Base-by-base conservation (phyloP, 2,888 invertebrate species). In the Caenorhabditis drosophilae region DNA sequence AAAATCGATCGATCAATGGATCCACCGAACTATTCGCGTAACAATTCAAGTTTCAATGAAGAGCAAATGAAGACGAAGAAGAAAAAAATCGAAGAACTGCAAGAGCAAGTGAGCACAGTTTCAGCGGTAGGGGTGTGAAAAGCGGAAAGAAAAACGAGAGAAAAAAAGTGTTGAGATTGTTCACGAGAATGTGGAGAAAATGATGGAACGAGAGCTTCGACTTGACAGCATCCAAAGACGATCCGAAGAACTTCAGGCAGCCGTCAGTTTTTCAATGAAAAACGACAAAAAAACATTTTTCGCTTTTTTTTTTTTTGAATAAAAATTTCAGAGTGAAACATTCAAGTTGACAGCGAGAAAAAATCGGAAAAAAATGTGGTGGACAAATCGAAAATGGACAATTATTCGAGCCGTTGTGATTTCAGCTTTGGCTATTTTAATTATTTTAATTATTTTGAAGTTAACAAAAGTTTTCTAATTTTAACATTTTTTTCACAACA, bases 331-430 rank as follows among this genome's bases (percentile, higher is more conserved):
- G 44, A 16, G 16, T 1, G 23, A 22, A 15, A 15, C 26, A 27
- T 45, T 45, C 18, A 22, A 45, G 27, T 15, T 45, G 16, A 45
- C 44, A n/a, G 44, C 44, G 12, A 7, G 44, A 27, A 45, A 45
- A 45, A 27, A 16, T 7, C 6, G 27, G 27, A 7, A 22, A 27
- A 27, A 45, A 45, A 27, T 45, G 44, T 45, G 26, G 26, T 45
- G 44, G 44, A 45, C 27, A 15, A 45, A 45, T 27, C 27, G 27
- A 7, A 45, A 45, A 45, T 45, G 44, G 44, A 45, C 26, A 45
- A 45, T 45, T 15, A 45, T 45, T 7, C 26, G 27, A 27, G 9
- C 6, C 9, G 6, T 26, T 27, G 18, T 18, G 12, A 16, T 45
- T 4, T 4, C 16, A 4, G n/a, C n/a, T 45, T 3, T 27, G 4